phyloP scores from a whole-genome alignment of 2,797 vertebrate species.

The Bovichtus diacanthus region DNA sequence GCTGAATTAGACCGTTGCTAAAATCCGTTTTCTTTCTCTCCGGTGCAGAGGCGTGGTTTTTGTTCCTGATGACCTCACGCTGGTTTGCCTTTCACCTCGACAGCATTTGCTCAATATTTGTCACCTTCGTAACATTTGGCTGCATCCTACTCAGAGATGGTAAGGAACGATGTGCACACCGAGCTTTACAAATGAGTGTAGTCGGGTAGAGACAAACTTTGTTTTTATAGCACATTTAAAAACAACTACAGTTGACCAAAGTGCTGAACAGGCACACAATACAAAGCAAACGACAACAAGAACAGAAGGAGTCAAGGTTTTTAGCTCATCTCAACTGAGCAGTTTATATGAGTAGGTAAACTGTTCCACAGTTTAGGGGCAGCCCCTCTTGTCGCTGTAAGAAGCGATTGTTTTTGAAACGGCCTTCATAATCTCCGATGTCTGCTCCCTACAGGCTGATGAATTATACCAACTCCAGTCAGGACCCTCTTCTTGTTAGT shows the following conservation, averaged over 20 bases:
- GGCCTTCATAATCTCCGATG: background rate
- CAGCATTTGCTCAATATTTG: slow-evolving; percentile 92
- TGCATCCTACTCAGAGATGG: slow-evolving; percentile 89
- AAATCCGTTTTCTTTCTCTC: background rate
- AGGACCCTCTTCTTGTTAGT: background rate
- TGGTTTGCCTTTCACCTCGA: slow-evolving; percentile 96
- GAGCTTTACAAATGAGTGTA: background rate
- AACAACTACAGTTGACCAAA: too few species aligned
- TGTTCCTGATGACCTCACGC: slow-evolving; percentile 94
- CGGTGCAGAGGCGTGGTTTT: slow-evolving; percentile 93
- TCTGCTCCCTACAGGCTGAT: background rate
- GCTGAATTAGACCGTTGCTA: too few species aligned
- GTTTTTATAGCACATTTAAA: too few species aligned
- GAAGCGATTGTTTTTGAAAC: background rate
- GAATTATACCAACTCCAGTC: background rate
- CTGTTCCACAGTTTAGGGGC: too few species aligned
- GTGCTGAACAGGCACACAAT: too few species aligned
- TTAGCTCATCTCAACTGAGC: too few species aligned
- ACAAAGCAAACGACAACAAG: too few species aligned
- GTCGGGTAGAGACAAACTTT: too few species aligned
- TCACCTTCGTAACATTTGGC: slow-evolving; percentile 88
- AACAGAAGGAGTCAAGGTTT: too few species aligned
- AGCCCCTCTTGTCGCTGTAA: too few species aligned
- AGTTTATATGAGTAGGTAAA: too few species aligned
- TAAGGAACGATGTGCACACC: slow-evolving; percentile 60